phyloP scores from a whole-genome alignment of 2,888 invertebrate species.

The Agapostemon virescens region DNA sequence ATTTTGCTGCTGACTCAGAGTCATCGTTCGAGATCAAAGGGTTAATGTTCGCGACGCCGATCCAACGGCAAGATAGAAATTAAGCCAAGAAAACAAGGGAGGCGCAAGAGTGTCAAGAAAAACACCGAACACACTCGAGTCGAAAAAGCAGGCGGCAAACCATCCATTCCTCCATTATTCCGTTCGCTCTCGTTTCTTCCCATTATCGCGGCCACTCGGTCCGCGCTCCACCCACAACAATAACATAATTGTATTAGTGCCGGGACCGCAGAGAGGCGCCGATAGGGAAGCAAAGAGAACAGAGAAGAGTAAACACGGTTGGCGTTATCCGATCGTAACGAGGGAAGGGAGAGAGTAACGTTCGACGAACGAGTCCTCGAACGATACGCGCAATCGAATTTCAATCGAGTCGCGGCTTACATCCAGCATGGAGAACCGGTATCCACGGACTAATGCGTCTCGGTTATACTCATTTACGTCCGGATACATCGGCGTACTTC shows the following conservation, averaged over 20 bases:
- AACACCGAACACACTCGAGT: not conserved
- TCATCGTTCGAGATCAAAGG: no score
- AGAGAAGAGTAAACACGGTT: not conserved
- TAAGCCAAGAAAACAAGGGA: not conserved
- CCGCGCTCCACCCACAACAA: not conserved
- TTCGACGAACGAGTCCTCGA: conserved; percentile 8
- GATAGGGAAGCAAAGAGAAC: conserved; percentile 14
- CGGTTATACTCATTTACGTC: not conserved
- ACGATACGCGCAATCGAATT: not conserved
- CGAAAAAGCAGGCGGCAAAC: not conserved
- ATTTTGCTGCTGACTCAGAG: no score
- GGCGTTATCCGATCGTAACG: conserved; percentile 6
- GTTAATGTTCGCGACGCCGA: not conserved
- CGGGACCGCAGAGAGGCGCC: conserved; percentile 14
- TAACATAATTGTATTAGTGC: not conserved
- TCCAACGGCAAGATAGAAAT: not conserved
- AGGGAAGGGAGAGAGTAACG: not conserved
- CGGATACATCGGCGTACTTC: not conserved
- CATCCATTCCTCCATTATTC: conserved; percentile 3
- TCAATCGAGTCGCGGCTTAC: not conserved
- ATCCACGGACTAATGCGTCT: not conserved
- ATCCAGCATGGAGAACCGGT: not conserved
- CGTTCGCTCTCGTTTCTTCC: not conserved
- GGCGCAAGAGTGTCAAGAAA: not conserved
- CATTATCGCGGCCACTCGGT: conserved; percentile 14